Evolutionary conservation across 2,113 vertebrate species (phyloP), one percentile per base, ranked within the genome.

Genomic region (Vulpes lagopus): DNA sequence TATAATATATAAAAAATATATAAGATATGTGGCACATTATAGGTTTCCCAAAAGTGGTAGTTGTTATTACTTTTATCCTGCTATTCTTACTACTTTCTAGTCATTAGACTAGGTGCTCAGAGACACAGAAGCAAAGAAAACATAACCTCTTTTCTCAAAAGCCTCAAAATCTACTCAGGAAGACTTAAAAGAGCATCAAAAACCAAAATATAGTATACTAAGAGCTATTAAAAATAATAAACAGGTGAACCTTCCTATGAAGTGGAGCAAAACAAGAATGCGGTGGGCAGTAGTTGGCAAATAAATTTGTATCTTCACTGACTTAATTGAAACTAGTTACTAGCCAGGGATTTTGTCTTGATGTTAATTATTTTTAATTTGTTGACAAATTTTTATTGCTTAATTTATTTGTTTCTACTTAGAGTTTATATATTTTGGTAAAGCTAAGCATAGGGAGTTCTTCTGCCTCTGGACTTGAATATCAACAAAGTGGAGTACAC

Each of bases 1-100:
- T 87, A 55, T 10, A 92, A 38, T 55, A 27, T 32, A 30, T 43
- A 90, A 97, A 94, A 82, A 27, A 55, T 94, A 60, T 23, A 78
- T 25, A 51, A 78, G 89, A 51, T 65, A 23, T 17, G 20, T 25
- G 12, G 12, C 11, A 51, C 3, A 20, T 12, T 27, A 20, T 57
- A 85, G 55, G 7, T 73, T 5, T 3, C 57, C 14, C 3, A 1
- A 10, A 11, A 32, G 64, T 32, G 9, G 8, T 57, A 27, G 38
- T 57, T 85, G 73, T 30, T 79, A 73, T 49, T 80, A 53, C 27
- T 57, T 74, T 55, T 80, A 79, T 14, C 43, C 5, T 23, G 14
- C 14, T 93, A 27, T 14, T 83, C 20, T 5, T 69, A 49, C 15
- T 80, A 38, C 53, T 55, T 74, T 49, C 57, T 71, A 65, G 55